Evolutionary conservation across 1,140 invertebrate genomes (phyloP), one percentile per base, ranked within the genome.

Genomic region (Eumeta japonica): DNA sequence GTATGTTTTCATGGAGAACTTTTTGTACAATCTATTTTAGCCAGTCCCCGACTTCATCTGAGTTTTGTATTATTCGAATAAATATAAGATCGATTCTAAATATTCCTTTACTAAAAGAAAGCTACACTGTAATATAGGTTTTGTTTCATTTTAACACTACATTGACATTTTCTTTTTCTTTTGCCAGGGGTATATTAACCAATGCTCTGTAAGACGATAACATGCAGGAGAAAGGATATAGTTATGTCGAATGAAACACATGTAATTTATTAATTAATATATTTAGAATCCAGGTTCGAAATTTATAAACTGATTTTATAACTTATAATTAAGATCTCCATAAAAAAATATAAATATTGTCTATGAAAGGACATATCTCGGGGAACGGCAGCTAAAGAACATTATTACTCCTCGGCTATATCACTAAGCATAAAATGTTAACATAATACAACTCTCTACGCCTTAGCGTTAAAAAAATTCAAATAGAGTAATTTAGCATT

Each of bases 261-360:
- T 27, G 43, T 15, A 48, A 49, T 58, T 60, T 62, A 67, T 47
- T 57, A 58, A 63, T 67, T 62, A 68, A 67, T 71, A 71, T 70
- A 71, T 68, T 73, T 60, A 68, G 62, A 70, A 67, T 70, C 58
- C 66, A 60, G 56, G 58, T 63, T 60, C 62, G 3, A 7, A 24
- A 20, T 20, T 14, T 19, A 61, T 70, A 64, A 66, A 70, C 46
- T 51, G 52, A 55, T 52, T 62, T 67, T 52, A 62, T 62, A 74
- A 71, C 66, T 70, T 70, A 71, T 62, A 65, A 49, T 58, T 63
- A 65, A 62, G 45, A 52, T 64, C 48, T 45, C 56, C 62, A 58
- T 59, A 66, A 70, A 74, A 71, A 74, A 67, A 70, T 67, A 71
- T 62, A 67, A 70, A 71, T 62, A 67, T 67, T 56, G 65, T 60